A percentile compares a stretch with the other conserved stretches of the same genome.
Evolutionary conservation across 2,113 vertebrate genomes (phyloP).

Genomic region (Oreotrochilus melanogaster): DNA sequence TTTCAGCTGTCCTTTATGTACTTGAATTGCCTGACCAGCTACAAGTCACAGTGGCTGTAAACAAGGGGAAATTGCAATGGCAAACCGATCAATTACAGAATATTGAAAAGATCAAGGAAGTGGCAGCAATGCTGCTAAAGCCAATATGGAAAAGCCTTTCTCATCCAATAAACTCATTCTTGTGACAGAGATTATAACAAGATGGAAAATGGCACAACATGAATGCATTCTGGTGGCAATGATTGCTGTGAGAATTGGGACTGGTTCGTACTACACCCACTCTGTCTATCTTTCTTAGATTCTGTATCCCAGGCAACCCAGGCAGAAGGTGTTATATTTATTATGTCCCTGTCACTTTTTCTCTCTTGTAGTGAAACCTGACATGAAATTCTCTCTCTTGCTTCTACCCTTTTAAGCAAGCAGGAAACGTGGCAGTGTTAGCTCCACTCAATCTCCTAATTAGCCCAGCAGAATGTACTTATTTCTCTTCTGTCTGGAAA

Average conservation of each 20-base stretch:
- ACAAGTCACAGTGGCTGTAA: background rate
- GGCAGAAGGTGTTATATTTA: conserved; percentile 35
- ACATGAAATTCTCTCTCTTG: background rate
- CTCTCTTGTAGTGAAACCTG: background rate
- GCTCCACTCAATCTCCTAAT: background rate
- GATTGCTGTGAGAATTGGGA: conserved; percentile 63
- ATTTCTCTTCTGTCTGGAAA: background rate
- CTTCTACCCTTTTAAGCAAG: background rate
- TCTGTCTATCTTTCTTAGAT: background rate
- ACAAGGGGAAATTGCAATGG: conserved; percentile 19
- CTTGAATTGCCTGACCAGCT: background rate
- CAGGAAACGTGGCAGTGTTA: background rate
- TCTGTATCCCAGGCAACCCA: conserved; percentile 35
- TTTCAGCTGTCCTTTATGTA: background rate
- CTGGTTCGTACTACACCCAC: conserved; percentile 1
- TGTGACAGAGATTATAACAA: conserved; percentile 27
- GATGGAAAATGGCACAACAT: conserved; percentile 49
- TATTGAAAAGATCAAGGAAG: conserved; percentile 44
- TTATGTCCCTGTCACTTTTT: background rate
- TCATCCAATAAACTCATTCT: background rate
- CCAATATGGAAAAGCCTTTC: conserved; percentile 8
- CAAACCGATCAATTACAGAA: conserved; percentile 25
- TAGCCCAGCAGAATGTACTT: background rate
- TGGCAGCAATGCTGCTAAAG: background rate
- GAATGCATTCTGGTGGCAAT: conserved; percentile 17